Evolutionary conservation across 2,113 vertebrate genomes (phyloP).

Genomic region (Epinephelus fuscoguttatus): DNA sequence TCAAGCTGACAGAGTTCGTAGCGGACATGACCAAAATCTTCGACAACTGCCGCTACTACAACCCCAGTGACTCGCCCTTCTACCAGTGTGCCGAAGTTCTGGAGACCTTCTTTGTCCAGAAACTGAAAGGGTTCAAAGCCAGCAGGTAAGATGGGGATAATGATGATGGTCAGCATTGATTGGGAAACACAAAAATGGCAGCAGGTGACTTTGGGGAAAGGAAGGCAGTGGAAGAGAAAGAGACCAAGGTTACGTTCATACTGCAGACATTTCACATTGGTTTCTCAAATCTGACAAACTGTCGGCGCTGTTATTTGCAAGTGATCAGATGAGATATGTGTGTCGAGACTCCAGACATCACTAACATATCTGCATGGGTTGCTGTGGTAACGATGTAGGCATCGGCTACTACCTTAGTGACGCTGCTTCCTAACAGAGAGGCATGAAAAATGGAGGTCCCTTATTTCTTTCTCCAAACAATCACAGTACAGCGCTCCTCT

Average conservation of each 20-base stretch:
- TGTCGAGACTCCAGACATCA: too few relatives aligned
- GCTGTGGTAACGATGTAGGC: too few relatives aligned
- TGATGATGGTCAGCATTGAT: conserved; percentile 12
- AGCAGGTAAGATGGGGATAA: conserved; percentile 91
- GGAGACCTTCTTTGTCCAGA: conserved; percentile 99
- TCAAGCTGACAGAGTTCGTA: conserved; percentile 98
- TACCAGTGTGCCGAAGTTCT: conserved; percentile 99
- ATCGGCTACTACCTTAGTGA: too few relatives aligned
- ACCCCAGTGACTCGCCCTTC: conserved; percentile 98
- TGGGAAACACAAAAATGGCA: conserved; percentile 5
- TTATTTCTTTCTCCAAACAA: too few relatives aligned
- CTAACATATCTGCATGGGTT: too few relatives aligned
- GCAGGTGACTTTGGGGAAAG: conserved; percentile 5
- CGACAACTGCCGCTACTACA: conserved; percentile 99
- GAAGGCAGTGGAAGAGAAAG: background rate
- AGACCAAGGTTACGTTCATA: background rate
- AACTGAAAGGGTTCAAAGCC: conserved; percentile 99
- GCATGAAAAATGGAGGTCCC: too few relatives aligned
- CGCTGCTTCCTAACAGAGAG: too few relatives aligned
- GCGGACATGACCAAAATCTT: conserved; percentile 99
- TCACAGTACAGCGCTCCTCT: too few relatives aligned
- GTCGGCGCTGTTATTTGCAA: too few relatives aligned
- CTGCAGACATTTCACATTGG: too few relatives aligned
- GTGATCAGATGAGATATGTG: too few relatives aligned
- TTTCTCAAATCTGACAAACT: too few relatives aligned